These are phyloP conservation scores for Cyphomyrus discorhynchus DNA, from an alignment of 2,113 vertebrate genomes.

Conservation along the genomic window DNA sequence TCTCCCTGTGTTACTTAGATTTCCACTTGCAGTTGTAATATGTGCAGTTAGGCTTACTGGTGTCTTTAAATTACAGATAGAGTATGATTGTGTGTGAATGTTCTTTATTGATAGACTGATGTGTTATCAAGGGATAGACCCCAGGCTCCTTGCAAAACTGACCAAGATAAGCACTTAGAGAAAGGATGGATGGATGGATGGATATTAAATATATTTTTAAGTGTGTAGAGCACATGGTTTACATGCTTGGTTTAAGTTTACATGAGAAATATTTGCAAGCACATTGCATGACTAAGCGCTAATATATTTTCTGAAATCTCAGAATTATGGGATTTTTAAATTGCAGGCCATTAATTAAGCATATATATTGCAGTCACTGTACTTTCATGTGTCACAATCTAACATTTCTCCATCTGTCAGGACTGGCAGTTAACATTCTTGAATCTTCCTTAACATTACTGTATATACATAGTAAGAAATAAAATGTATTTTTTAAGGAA, in stretches of 20 bases:
- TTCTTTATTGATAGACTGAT: not conserved
- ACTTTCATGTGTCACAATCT: not conserved
- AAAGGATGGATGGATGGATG: not conserved
- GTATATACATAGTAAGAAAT: not conserved
- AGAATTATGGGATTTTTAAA: not conserved
- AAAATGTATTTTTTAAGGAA: not conserved
- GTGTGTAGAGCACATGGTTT: not conserved
- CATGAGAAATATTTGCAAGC: not conserved
- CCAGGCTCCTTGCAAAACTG: not conserved
- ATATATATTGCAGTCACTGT: not conserved
- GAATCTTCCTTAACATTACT: not conserved
- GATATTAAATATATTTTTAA: not conserved
- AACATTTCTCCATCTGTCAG: not conserved
- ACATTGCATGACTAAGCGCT: not conserved
- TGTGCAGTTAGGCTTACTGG: not conserved
- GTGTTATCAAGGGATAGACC: not conserved
- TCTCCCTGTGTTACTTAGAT: not conserved
- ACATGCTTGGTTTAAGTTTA: not conserved
- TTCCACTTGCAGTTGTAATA: not conserved
- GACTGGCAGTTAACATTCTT: not conserved
- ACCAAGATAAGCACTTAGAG: not conserved
- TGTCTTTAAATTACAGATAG: not conserved
- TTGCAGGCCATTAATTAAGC: not conserved
- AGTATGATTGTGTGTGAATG: not conserved
- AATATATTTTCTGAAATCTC: not conserved